Evolutionary conservation across 2,113 vertebrate species (phyloP).

Genomic region (Ptilonorhynchus violaceus): DNA sequence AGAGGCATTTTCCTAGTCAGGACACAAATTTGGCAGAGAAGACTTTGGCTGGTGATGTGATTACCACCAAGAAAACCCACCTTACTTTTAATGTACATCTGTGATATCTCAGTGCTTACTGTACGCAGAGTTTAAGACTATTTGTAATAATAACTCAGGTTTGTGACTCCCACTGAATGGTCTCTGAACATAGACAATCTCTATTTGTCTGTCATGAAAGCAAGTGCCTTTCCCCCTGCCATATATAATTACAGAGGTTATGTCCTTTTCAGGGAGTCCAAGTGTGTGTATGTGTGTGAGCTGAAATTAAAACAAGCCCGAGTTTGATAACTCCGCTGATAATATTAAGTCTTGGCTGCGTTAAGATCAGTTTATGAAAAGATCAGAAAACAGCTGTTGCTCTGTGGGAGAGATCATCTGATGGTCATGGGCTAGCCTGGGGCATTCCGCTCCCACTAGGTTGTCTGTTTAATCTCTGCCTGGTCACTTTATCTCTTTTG

Average conservation of each 20-base stretch:
- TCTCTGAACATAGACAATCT: background rate
- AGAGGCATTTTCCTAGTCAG: background rate
- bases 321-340: background rate
- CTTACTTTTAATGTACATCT: background rate
- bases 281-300: background rate
- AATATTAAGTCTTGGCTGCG: background rate
- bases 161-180: background rate
- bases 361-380: slow-evolving; percentile 20
- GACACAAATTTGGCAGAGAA: background rate
- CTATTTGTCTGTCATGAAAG: background rate
- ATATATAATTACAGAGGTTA: background rate
- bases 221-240: background rate
- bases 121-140: background rate
- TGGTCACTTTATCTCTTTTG: background rate
- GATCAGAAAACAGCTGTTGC: slow-evolving; percentile 6
- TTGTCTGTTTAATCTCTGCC: background rate
- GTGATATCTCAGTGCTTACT: background rate
- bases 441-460: background rate
- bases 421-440: background rate
- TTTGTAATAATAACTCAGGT: background rate
- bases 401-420: background rate
- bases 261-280: background rate
- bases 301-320: background rate
- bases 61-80: background rate
- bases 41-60: background rate